Conservation (phyloP, 2,113 vertebrate species). For the Taurulus bubalis region DNA sequence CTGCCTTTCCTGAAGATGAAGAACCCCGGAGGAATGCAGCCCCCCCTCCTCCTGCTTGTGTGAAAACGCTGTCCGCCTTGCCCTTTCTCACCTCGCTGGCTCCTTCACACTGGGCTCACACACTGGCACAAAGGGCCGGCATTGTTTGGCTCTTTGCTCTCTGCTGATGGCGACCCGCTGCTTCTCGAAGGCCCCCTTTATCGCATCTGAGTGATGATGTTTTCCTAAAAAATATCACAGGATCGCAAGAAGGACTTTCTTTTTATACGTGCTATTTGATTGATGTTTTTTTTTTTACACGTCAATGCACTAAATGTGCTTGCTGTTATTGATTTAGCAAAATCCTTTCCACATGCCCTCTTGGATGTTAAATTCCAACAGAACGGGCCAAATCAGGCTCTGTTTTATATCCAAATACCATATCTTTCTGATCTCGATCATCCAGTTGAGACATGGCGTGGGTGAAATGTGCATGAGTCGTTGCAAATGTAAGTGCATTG, state of each 20-base stretch:
- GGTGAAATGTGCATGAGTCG: background rate
- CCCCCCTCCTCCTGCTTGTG: conserved; percentile 47
- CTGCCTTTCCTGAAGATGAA: conserved; percentile 42
- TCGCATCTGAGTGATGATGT: conserved; percentile 39
- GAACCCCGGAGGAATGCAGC: conserved; percentile 59
- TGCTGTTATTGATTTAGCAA: background rate
- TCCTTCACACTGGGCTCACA: conserved; percentile 51
- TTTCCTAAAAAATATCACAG: conserved; percentile 42
- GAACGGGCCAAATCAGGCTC: background rate
- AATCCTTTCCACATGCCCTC: background rate
- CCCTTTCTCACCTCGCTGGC: conserved; percentile 62
- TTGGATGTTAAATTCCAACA: background rate
- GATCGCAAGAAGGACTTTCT: conserved; percentile 28
- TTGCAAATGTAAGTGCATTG: background rate
- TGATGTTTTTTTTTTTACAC: conserved; percentile 10
- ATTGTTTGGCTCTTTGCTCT: conserved; percentile 62
- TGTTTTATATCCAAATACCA: background rate
- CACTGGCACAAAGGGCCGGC: conserved; percentile 60
- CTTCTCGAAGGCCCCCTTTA: conserved; percentile 35
- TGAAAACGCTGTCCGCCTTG: conserved; percentile 53
- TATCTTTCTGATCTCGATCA: background rate
- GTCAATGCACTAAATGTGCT: background rate
- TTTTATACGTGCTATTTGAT: conserved; percentile 5
- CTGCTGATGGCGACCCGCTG: conserved; percentile 54
- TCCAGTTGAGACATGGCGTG: background rate